These are phyloP conservation scores for Protonemura montana DNA, from an alignment of 2,888 invertebrate genomes.

Conservation along the genomic window DNA sequence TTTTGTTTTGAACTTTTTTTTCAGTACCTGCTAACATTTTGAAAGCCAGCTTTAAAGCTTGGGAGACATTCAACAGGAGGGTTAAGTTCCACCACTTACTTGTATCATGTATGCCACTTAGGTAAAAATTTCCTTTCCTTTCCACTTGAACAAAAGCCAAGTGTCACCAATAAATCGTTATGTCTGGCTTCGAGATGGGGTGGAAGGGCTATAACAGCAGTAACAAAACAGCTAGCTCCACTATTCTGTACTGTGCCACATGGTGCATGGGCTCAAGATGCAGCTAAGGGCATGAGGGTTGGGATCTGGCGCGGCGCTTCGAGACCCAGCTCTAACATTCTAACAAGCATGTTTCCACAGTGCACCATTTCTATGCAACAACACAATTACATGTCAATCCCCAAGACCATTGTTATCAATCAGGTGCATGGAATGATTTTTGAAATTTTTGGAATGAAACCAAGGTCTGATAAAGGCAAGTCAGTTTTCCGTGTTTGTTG, in stretches of 20 bases:
- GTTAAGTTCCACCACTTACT: not conserved
- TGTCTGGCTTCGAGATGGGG: not conserved
- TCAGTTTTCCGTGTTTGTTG: no score
- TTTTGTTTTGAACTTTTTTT: no score
- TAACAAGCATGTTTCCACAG: no score
- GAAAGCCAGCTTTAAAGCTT: not conserved
- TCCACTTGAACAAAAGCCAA: constrained; percentile 43
- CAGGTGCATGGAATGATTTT: not conserved
- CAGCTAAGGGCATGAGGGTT: no score
- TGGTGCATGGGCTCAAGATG: no score
- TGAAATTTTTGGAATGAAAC: not conserved
- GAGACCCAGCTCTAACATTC: no score
- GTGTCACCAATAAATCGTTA: constrained; percentile 47
- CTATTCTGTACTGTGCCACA: no score
- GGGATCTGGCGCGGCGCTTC: no score
- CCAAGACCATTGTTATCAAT: not conserved
- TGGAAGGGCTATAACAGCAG: not conserved
- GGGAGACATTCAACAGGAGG: not conserved
- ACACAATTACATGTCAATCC: not conserved
- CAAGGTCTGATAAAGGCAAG: no score
- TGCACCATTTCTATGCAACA: not conserved
- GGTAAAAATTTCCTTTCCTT: constrained; percentile 24
- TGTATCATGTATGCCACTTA: constrained; percentile 18
- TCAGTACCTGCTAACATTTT: no score
- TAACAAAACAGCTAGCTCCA: not conserved